These are phyloP conservation scores for Diplolepis rosae DNA, from an alignment of 2,888 invertebrate species.

Conservation along the genomic window DNA sequence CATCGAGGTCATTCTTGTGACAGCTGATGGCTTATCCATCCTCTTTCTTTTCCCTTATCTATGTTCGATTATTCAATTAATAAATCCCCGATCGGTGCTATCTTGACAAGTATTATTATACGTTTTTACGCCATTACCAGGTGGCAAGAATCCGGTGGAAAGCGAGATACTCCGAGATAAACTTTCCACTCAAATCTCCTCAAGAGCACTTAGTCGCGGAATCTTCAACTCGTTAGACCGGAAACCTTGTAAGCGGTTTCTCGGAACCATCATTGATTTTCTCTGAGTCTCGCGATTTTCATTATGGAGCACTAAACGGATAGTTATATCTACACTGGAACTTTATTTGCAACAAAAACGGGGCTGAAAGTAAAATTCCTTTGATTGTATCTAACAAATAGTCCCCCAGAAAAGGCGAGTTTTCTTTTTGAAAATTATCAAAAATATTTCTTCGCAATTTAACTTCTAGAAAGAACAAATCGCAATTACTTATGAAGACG, in stretches of 20 bases:
- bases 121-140: slow-evolving; percentile 55
- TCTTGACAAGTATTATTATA: slow-evolving; percentile 62
- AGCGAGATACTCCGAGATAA: slow-evolving; percentile 53
- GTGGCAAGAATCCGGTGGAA: slow-evolving; percentile 48
- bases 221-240: slow-evolving; percentile 53
- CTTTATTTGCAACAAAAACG: slow-evolving; percentile 4
- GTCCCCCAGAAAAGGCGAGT: too few species aligned
- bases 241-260: slow-evolving; percentile 45
- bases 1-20: neutral
- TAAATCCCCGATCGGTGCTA: slow-evolving; percentile 58
- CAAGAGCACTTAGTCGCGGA: slow-evolving; percentile 46
- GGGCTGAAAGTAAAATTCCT: neutral
- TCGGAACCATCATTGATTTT: slow-evolving; percentile 35
- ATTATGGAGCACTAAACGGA: slow-evolving; percentile 3
- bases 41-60: slow-evolving; percentile 45
- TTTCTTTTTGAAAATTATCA: neutral
- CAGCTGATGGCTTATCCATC: neutral
- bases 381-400: neutral
- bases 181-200: slow-evolving; percentile 43
- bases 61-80: slow-evolving; percentile 65
- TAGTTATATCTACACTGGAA: slow-evolving; percentile 20
- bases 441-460: neutral
- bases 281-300: slow-evolving; percentile 19
- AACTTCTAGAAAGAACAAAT: neutral
- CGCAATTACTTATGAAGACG: neutral